Percentiles rank a stretch among this genome's conserved stretches.
Evolutionary conservation across 2,888 invertebrate species (phyloP).

Genomic region (Acronicta leporina): DNA sequence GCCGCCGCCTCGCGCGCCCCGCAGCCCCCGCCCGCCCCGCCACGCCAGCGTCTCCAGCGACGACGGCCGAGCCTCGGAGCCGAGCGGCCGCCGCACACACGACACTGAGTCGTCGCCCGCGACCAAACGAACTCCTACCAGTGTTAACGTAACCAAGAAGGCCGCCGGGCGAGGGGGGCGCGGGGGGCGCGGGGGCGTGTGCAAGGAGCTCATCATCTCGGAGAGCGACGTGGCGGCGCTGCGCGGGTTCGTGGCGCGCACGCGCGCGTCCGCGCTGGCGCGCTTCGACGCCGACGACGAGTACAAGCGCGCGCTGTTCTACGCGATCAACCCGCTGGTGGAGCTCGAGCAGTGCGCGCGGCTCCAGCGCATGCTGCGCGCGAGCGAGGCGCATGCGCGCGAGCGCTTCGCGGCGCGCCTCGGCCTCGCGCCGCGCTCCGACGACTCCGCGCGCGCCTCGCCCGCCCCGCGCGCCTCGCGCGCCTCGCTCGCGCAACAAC

Average conservation of each 20-base stretch:
- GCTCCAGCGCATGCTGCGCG: constrained; percentile 50
- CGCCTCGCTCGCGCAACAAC: not conserved
- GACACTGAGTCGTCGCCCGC: not conserved
- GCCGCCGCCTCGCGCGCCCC: too few relatives aligned
- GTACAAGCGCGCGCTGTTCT: constrained; percentile 64
- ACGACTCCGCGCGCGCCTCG: constrained; percentile 28
- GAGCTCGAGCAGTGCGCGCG: constrained; percentile 55
- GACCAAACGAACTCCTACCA: too few relatives aligned
- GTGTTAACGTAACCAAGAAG: too few relatives aligned
- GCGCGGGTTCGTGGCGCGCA: constrained; percentile 55
- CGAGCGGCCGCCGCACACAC: not conserved
- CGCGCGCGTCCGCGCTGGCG: constrained; percentile 57
- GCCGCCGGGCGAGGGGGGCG: not conserved
- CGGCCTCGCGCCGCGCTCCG: constrained; percentile 51
- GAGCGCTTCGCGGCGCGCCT: constrained; percentile 63
- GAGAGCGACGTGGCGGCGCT: constrained; percentile 61
- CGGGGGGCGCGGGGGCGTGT: constrained; percentile 17
- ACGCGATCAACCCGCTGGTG: constrained; percentile 73
- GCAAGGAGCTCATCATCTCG: constrained; percentile 65
- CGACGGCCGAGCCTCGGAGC: too few relatives aligned
- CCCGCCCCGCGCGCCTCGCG: constrained; percentile 28
- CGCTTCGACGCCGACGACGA: constrained; percentile 63
- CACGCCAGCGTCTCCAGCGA: not conserved
- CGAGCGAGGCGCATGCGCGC: constrained; percentile 8
- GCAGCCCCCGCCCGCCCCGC: too few relatives aligned